phyloP scores from a whole-genome alignment of 1,140 invertebrate genomes.

The Adelges cooleyi region DNA sequence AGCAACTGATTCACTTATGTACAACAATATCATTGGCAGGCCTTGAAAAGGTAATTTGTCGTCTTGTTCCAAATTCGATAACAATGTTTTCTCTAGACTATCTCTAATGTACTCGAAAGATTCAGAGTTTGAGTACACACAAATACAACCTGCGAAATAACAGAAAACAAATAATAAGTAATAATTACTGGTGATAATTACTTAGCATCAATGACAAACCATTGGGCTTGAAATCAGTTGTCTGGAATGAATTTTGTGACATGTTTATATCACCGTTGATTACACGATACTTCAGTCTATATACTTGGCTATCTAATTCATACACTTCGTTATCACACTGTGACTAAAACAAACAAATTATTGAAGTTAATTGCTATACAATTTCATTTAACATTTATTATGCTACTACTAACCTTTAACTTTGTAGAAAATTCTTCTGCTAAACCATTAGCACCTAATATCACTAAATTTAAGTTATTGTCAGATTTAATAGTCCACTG shows the following conservation, averaged over 20 bases:
- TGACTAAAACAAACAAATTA: slow-evolving; percentile 43
- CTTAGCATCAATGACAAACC: too few relatives aligned
- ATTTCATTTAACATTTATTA: neutral
- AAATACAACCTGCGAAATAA: slow-evolving; percentile 50
- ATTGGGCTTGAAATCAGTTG: slow-evolving; percentile 64
- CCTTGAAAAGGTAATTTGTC: slow-evolving; percentile 76
- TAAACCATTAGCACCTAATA: slow-evolving; percentile 63
- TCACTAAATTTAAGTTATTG: slow-evolving; percentile 59
- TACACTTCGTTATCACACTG: slow-evolving; percentile 73
- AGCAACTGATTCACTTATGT: slow-evolving; percentile 75
- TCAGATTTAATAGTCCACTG: slow-evolving; percentile 52
- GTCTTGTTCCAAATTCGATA: slow-evolving; percentile 82
- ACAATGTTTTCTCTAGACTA: slow-evolving; percentile 79
- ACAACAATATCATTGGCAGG: slow-evolving; percentile 79
- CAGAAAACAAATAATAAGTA: slow-evolving; percentile 40
- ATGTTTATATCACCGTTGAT: slow-evolving; percentile 74
- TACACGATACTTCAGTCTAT: slow-evolving; percentile 71
- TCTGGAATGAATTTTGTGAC: slow-evolving; percentile 63
- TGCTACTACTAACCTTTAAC: slow-evolving; percentile 24
- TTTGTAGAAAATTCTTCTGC: slow-evolving; percentile 66
- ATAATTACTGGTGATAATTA: too few relatives aligned
- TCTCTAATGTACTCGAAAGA: slow-evolving; percentile 85
- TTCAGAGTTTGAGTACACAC: slow-evolving; percentile 81
- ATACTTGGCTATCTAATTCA: slow-evolving; percentile 68
- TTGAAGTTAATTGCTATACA: neutral